A percentile compares a stretch with the other conserved stretches of the same genome.
phyloP scores from a whole-genome alignment of 1,140 invertebrate species.

The Gryllus bimaculatus region DNA sequence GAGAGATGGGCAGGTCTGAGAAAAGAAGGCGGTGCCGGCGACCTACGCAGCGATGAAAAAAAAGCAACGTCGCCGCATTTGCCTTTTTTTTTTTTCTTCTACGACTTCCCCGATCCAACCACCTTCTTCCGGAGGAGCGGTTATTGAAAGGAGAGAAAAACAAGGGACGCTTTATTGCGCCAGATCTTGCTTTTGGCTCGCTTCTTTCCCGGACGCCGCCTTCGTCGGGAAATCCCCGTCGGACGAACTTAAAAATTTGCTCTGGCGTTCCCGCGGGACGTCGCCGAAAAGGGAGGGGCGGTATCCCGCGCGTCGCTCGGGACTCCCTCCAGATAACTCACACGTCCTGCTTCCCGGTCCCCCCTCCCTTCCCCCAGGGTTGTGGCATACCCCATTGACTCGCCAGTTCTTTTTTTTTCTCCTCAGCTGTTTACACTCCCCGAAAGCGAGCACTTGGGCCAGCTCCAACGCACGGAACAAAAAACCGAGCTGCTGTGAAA shows the following conservation, averaged over 20 bases:
- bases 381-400: neutral
- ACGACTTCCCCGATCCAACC: neutral
- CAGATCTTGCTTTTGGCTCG: neutral
- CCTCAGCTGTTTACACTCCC: neutral
- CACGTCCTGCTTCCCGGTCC: neutral
- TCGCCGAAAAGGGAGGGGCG: neutral
- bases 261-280: neutral
- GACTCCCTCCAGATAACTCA: neutral
- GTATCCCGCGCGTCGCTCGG: neutral
- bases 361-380: neutral
- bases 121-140: neutral
- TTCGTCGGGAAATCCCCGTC: neutral
- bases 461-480: neutral
- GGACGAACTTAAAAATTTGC: neutral
- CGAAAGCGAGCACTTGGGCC: neutral
- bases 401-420: neutral
- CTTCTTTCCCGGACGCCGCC: too few species aligned
- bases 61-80: neutral
- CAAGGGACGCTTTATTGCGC: neutral
- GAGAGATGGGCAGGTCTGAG: neutral
- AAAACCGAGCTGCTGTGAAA: too few species aligned
- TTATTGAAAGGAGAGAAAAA: neutral
- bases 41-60: too few species aligned
- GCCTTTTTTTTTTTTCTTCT: neutral
- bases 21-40: neutral